phyloP scores from a whole-genome alignment of 1,140 invertebrate genomes.

The Apis florea region DNA sequence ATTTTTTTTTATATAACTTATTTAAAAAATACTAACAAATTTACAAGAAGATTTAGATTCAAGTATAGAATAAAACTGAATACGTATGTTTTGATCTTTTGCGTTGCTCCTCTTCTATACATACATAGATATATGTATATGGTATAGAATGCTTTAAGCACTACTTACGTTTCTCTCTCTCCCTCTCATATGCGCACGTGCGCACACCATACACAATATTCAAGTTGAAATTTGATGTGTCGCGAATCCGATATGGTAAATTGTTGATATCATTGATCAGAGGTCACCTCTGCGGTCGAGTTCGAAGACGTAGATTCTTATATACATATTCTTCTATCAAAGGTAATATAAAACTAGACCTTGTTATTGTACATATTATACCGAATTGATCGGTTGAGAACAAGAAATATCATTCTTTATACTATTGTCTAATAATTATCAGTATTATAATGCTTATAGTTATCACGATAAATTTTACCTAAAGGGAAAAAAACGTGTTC shows the following conservation, averaged over 20 bases:
- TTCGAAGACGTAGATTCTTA: slow-evolving; percentile 1
- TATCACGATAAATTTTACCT: neutral
- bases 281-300: slow-evolving; percentile 40
- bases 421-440: neutral
- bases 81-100: too few species aligned
- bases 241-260: slow-evolving; percentile 20
- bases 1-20: neutral
- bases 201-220: neutral
- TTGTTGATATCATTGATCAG: slow-evolving; percentile 12
- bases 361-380: neutral
- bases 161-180: neutral
- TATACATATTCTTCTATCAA: neutral
- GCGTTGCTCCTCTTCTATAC: neutral
- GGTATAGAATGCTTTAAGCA: neutral
- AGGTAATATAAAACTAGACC: slow-evolving; percentile 15
- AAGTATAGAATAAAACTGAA: too few species aligned
- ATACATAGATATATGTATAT: neutral
- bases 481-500: too few species aligned
- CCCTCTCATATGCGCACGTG: neutral
- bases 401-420: neutral
- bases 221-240: slow-evolving; percentile 5
- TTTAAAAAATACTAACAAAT: too few species aligned
- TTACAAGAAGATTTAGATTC: too few species aligned
- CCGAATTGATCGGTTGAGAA: neutral
- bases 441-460: neutral